Evolutionary conservation across 2,888 invertebrate species (phyloP).

Genomic region (Xanthia togata): DNA sequence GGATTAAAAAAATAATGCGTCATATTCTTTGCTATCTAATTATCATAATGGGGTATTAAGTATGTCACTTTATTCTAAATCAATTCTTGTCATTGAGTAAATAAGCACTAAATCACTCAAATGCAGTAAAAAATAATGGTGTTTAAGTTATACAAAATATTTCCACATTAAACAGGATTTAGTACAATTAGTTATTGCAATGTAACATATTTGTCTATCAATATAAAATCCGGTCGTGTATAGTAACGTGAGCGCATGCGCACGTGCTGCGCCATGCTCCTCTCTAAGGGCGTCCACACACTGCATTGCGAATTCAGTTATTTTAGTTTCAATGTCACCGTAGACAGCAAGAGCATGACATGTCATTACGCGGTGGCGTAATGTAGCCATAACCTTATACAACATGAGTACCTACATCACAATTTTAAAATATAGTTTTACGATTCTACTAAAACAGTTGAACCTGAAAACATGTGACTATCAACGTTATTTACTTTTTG

Average conservation of each 20-base stretch:
- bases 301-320: constrained; percentile 61
- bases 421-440: constrained; percentile 33
- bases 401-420: constrained; percentile 39
- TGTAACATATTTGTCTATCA: constrained; percentile 65
- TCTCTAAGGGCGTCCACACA: constrained; percentile 69
- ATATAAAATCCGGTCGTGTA: constrained; percentile 70
- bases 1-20: background rate
- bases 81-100: background rate
- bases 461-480: constrained; percentile 27
- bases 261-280: constrained; percentile 75
- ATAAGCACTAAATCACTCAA: background rate
- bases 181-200: constrained; percentile 60
- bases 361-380: constrained; percentile 48
- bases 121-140: constrained; percentile 7
- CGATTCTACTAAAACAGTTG: constrained; percentile 22
- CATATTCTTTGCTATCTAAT: constrained; percentile 2
- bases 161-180: constrained; percentile 45
- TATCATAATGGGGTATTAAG: background rate
- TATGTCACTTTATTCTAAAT: background rate
- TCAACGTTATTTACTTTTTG: constrained; percentile 5
- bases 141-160: constrained; percentile 28
- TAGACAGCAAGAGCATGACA: constrained; percentile 31
- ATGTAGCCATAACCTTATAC: constrained; percentile 63
- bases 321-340: constrained; percentile 66
- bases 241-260: constrained; percentile 70